These are phyloP conservation scores for Burhinus oedicnemus DNA, from an alignment of 2,113 vertebrate species.

Conservation along the genomic window DNA sequence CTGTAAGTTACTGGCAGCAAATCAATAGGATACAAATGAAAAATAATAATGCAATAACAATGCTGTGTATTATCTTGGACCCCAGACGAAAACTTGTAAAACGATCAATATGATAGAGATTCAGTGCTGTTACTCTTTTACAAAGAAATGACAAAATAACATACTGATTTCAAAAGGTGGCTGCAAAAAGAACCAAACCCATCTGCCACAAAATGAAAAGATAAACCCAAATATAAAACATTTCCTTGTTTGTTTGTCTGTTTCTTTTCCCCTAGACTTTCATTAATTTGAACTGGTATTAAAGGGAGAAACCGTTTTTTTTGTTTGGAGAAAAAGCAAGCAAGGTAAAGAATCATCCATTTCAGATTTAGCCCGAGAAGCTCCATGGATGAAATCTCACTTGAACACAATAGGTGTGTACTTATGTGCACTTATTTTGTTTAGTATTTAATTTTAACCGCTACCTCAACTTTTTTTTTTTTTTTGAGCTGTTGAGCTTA, in stretches of 20 bases:
- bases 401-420: background rate
- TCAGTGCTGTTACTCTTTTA: background rate
- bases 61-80: conserved; percentile 41
- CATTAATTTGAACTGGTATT: background rate
- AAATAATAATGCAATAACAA: conserved; percentile 72
- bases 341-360: background rate
- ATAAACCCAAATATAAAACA: background rate
- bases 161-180: conserved; percentile 4
- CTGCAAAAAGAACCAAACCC: background rate
- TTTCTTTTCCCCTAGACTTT: background rate
- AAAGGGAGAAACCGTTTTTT: background rate
- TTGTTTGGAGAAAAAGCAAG: background rate
- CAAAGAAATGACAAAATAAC: conserved; percentile 23
- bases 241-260: background rate
- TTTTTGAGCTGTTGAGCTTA: background rate
- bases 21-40: conserved; percentile 71
- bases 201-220: background rate
- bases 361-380: background rate
- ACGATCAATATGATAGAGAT: conserved; percentile 58
- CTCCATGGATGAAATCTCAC: background rate
- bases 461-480: background rate
- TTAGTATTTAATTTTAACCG: background rate
- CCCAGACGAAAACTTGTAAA: conserved; percentile 35
- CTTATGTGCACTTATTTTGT: rapidly evolving
- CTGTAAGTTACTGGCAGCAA: conserved; percentile 70